phyloP scores from a whole-genome alignment of 2,113 vertebrate species.

The Uria aalge region DNA sequence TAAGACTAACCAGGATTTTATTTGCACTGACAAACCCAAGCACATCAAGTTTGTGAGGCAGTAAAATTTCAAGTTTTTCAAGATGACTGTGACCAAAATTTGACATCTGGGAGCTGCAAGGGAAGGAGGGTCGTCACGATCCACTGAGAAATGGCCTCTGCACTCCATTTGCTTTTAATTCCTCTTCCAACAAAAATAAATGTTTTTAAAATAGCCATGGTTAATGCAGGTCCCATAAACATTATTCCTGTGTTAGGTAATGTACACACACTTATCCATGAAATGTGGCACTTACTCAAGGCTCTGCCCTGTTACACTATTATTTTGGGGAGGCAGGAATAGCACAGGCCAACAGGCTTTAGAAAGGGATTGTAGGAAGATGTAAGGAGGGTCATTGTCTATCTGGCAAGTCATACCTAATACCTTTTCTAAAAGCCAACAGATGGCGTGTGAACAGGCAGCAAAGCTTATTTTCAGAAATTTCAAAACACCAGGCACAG shows the following conservation, averaged over 20 bases:
- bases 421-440: constrained; percentile 11
- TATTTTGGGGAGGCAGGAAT: background rate
- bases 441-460: constrained; percentile 20
- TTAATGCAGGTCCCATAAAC: background rate
- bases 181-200: background rate
- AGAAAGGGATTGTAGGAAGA: background rate
- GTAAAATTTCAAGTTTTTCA: background rate
- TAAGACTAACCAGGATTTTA: background rate
- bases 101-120: background rate
- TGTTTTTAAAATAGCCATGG: background rate
- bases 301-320: background rate
- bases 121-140: background rate
- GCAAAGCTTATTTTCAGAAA: constrained; percentile 37
- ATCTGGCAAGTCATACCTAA: background rate
- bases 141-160: background rate
- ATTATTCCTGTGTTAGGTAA: background rate
- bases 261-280: background rate
- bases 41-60: background rate
- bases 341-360: background rate
- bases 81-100: background rate
- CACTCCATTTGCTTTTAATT: background rate
- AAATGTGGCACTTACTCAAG: background rate
- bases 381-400: background rate
- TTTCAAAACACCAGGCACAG: constrained; percentile 19
- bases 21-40: background rate